Base-by-base conservation (phyloP, 2,888 invertebrate genomes). In the Rhagonycha fulva region DNA sequence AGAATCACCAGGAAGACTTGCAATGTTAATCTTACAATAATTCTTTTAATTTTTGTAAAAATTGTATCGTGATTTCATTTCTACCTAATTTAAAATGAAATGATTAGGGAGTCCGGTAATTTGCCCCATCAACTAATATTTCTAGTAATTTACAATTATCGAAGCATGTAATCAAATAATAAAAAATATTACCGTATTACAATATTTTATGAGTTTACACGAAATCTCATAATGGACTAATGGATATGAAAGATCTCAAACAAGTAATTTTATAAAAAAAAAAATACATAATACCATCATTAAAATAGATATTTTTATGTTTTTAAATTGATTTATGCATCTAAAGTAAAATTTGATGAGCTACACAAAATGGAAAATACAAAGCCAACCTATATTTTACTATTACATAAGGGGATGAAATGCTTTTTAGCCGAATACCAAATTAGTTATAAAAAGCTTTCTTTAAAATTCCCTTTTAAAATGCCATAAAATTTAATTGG, bases 321-420 rank as follows among this genome's bases (percentile, higher is more conserved):
- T 47, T 47, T n/a, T 47, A 47, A 47, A 47, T 47, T 12, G 47
- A 47, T 47, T 47, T 47, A 47, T 47, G 47, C n/a, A 47, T 47
- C 47, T 47, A 60, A 74, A 74, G 70, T 74, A 74, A 74, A 74
- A 74, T 74, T 70, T 70, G 70, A 74, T 70, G 74, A 14, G 62
- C 60, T 70, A 70, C 70, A 60, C 63, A n/a, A 47, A 47, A 47
- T 47, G 47, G 47, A 47, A 47, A 47, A 47, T 47, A 47, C 47
- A 47, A 47, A 47, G 47, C 47, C 67, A 70, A 70, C 70, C 63
- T 74, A 74, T 74, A 74, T 74, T 74, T 74, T 70, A 71, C 70
- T 74, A 70, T 74, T 70, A 70, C 67, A 60, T 66, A 60, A 47
- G 47, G 47, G 47, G n/a, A 47, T 47, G 66, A 74, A 66, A 70